Evolutionary conservation across 2,888 invertebrate genomes (phyloP).

Genomic region (Eilema griseolum): DNA sequence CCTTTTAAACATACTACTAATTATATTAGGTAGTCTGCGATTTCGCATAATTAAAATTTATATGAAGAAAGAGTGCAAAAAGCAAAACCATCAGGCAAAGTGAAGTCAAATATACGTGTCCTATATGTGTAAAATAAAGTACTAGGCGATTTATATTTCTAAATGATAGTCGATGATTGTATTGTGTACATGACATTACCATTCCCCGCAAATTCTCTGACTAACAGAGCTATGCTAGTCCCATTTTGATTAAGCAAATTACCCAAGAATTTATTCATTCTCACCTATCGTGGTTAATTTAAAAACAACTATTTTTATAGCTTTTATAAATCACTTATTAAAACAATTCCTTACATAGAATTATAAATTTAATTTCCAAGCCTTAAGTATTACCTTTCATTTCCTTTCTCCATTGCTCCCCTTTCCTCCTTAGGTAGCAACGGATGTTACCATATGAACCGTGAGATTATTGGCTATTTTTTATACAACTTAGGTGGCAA

Average conservation of each 20-base stretch:
- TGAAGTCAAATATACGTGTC: no score
- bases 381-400: background rate
- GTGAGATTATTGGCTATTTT: no score
- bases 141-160: no score
- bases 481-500: no score
- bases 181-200: no score
- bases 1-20: background rate
- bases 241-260: background rate
- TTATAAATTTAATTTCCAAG: background rate
- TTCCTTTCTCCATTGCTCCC: background rate
- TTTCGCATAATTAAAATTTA: background rate
- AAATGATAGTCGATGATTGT: no score
- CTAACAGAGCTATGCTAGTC: background rate
- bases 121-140: no score
- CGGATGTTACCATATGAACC: background rate
- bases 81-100: no score
- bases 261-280: background rate
- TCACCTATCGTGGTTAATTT: background rate
- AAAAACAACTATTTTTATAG: background rate
- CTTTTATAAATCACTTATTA: background rate
- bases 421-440: background rate
- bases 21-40: background rate
- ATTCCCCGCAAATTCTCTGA: background rate
- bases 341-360: background rate
- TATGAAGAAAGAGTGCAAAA: background rate